phyloP scores from a whole-genome alignment of 2,797 vertebrate genomes.

The Cyprinella venusta region DNA sequence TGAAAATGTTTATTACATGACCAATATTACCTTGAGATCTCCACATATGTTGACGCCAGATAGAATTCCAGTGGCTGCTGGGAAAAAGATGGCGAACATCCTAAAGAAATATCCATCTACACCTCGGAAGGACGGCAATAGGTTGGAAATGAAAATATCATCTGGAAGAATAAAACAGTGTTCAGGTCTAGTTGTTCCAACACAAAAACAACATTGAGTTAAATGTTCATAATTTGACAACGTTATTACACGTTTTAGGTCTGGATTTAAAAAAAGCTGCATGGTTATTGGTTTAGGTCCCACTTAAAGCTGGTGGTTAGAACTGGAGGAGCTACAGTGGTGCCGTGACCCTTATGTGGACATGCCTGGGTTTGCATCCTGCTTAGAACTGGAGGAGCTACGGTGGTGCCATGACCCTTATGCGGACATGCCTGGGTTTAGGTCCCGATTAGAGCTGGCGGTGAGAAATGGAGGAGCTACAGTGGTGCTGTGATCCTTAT shows the following conservation, averaged over 20 bases:
- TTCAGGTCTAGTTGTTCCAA: not conserved
- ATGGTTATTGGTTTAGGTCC: not conserved
- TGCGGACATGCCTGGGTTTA: no score
- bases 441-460: no score
- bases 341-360: no score
- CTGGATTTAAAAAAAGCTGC: not conserved
- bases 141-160: constrained; percentile 76
- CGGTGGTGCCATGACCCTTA: no score
- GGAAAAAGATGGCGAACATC: constrained; percentile 84
- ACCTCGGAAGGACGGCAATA: constrained; percentile 69
- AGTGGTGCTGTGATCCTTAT: no score
- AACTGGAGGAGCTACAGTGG: no score
- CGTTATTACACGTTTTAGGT: not conserved
- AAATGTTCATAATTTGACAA: not conserved
- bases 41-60: constrained; percentile 80
- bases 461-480: no score
- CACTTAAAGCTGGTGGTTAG: no score
- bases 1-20: not conserved
- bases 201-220: not conserved
- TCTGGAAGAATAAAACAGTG: constrained; percentile 56
- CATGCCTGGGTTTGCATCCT: no score
- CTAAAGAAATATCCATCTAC: constrained; percentile 70
- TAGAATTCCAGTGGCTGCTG: constrained; percentile 78
- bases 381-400: no score
- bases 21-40: constrained; percentile 76